phyloP scores from a whole-genome alignment of 2,888 invertebrate species.

The Aphrophora alni region DNA sequence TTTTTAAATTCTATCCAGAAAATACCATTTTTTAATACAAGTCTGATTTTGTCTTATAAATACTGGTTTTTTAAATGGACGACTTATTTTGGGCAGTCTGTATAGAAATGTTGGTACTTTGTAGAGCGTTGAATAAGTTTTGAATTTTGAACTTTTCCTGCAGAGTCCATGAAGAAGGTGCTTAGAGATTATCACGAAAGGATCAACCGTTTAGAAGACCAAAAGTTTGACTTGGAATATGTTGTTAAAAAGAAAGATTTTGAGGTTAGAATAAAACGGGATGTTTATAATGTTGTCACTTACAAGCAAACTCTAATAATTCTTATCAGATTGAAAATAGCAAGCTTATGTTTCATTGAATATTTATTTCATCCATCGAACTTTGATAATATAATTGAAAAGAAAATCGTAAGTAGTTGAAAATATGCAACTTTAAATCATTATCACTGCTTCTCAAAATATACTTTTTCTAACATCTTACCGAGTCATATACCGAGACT shows the following conservation, averaged over 20 bases:
- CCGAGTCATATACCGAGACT: no score
- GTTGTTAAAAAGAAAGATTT: conserved; percentile 97
- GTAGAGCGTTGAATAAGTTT: conserved; percentile 1
- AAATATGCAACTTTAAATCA: no score
- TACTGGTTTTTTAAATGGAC: no score
- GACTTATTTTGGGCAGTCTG: no score
- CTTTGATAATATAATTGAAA: no score
- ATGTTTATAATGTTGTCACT: not conserved
- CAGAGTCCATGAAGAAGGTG: conserved; percentile 79
- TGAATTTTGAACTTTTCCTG: conserved; percentile 48
- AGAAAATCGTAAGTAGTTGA: no score
- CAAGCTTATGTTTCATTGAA: not conserved
- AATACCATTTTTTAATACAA: no score
- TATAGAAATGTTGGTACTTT: no score
- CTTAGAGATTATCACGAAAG: conserved; percentile 87
- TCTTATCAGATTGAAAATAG: not conserved
- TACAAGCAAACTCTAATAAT: not conserved
- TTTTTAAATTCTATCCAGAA: no score
- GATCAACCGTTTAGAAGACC: conserved; percentile 87
- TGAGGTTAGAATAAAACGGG: conserved; percentile 72
- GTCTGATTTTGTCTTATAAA: no score
- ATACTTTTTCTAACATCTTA: no score
- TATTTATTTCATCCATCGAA: not conserved
- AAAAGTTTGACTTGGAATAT: conserved; percentile 98
- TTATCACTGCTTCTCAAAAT: no score